Conservation (phyloP, 2,113 vertebrate genomes). For the Phyllostomus hastatus region DNA sequence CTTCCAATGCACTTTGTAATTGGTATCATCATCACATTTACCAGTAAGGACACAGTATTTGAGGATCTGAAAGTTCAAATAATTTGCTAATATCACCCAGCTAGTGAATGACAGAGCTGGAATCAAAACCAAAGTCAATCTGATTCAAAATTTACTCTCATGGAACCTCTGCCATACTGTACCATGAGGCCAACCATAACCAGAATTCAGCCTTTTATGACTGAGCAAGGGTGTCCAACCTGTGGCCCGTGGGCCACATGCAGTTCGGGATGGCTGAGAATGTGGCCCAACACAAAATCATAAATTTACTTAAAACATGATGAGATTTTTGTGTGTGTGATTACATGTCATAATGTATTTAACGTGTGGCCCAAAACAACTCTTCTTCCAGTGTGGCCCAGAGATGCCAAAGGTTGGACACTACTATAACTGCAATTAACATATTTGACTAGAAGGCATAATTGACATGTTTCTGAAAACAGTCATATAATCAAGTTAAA, state of each 20-base stretch:
- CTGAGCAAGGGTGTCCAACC: neutral
- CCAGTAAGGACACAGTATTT: neutral
- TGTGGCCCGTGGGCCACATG: no score
- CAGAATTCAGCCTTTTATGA: neutral
- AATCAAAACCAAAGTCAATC: neutral
- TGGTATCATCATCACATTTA: neutral
- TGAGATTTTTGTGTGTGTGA: no score
- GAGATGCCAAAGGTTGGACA: no score
- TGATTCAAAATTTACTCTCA: neutral
- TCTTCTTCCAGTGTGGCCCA: no score
- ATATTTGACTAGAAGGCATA: neutral
- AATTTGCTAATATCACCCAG: neutral
- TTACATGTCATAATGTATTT: no score
- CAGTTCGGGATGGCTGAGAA: no score
- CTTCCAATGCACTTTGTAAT: neutral
- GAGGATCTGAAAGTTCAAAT: neutral
- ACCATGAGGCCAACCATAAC: neutral
- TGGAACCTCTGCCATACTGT: neutral
- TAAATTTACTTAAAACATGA: no score
- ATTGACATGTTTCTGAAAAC: neutral
- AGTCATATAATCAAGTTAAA: neutral
- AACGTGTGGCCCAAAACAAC: no score
- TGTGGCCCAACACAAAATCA: no score
- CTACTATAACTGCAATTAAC: neutral
- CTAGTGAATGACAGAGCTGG: neutral